These are phyloP conservation scores for Iphiclides podalirius DNA, from an alignment of 2,888 invertebrate species.

Conservation along the genomic window DNA sequence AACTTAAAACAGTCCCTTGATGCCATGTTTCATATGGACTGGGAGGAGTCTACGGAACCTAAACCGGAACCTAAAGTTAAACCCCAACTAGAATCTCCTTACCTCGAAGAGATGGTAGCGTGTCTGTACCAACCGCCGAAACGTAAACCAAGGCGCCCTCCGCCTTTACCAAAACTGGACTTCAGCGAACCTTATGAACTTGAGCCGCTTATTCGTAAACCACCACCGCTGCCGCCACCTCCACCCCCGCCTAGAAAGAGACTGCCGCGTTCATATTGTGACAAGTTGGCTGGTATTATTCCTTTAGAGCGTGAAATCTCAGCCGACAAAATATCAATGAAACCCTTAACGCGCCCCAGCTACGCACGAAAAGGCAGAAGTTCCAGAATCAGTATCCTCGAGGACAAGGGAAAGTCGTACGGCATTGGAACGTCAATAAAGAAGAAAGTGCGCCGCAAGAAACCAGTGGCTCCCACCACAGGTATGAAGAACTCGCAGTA, in stretches of 20 bases:
- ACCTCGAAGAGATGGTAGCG: constrained; percentile 55
- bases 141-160: constrained; percentile 39
- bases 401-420: constrained; percentile 49
- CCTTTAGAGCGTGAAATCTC: constrained; percentile 40
- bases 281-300: constrained; percentile 53
- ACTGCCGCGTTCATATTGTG: constrained; percentile 49
- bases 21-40: constrained; percentile 50
- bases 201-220: constrained; percentile 45
- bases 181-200: constrained; percentile 61
- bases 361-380: constrained; percentile 33
- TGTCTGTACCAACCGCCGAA: constrained; percentile 43
- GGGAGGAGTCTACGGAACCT: constrained; percentile 25
- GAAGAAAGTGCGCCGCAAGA: constrained; percentile 36
- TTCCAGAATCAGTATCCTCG: constrained; percentile 39
- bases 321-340: constrained; percentile 35
- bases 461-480: constrained; percentile 48
- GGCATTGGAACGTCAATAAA: constrained; percentile 47
- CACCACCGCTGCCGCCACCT: constrained; percentile 52
- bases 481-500: constrained; percentile 53
- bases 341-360: constrained; percentile 35
- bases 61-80: constrained; percentile 43
- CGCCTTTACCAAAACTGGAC: constrained; percentile 58
- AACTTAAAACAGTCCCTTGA: constrained; percentile 47
- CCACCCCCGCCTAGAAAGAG: constrained; percentile 62
- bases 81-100: constrained; percentile 50